Evolutionary conservation across 2,797 vertebrate genomes (phyloP).

Genomic region (Cottoperca gobio): DNA sequence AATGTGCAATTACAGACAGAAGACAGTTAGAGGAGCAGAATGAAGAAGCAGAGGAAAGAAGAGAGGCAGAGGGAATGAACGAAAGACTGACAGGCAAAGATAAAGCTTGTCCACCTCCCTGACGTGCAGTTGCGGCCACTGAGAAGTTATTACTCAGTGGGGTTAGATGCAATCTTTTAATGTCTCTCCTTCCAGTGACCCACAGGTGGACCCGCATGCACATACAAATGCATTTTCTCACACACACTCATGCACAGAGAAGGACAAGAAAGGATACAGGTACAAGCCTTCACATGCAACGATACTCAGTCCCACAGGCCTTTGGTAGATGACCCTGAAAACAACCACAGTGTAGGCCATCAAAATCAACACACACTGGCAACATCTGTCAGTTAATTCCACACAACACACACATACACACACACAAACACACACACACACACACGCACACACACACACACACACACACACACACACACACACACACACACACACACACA

Average conservation of each 20-base stretch:
- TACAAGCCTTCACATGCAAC: conserved; percentile 31
- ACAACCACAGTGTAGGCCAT: conserved; percentile 13
- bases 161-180: conserved; percentile 76
- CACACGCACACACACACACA: too few species aligned
- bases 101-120: conserved; percentile 34
- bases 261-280: conserved; percentile 52
- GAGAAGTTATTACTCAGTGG: conserved; percentile 68
- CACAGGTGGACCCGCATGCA: conserved; percentile 52
- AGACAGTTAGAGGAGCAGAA: background rate
- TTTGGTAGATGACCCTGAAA: conserved; percentile 52
- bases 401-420: conserved; percentile 9
- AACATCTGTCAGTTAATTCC: conserved; percentile 6
- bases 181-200: conserved; percentile 40
- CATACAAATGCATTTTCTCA: background rate
- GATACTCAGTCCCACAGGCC: conserved; percentile 14
- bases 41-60: background rate
- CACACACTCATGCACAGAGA: conserved; percentile 16
- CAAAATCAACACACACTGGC: background rate
- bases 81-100: conserved; percentile 47
- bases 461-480: too few species aligned
- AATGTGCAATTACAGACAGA: background rate
- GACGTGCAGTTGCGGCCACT: conserved; percentile 22
- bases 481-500: too few species aligned
- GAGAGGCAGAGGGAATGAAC: conserved; percentile 11
- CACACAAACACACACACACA: too few species aligned